Evolutionary conservation across 2,797 vertebrate genomes (phyloP).

Genomic region (Myotis findleyi): DNA sequence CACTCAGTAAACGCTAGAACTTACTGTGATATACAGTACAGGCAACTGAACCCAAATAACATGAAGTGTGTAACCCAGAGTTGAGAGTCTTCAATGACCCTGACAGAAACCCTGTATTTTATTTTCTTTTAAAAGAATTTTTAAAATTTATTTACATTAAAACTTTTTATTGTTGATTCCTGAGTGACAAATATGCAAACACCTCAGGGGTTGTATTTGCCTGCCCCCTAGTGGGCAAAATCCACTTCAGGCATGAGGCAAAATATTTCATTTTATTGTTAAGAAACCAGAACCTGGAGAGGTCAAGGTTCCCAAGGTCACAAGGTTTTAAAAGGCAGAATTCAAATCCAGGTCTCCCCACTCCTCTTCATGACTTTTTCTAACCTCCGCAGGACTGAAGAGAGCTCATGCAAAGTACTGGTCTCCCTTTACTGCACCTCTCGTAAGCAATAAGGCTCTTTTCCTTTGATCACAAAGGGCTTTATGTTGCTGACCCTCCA

Average conservation of each 20-base stretch:
- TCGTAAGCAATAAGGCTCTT: not conserved
- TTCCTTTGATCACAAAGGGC: not conserved
- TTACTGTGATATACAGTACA: not conserved
- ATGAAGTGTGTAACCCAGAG: not conserved
- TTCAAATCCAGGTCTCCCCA: not conserved
- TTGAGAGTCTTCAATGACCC: not conserved
- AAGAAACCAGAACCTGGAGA: not conserved
- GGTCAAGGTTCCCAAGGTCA: not conserved
- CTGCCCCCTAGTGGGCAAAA: slow-evolving; percentile 70
- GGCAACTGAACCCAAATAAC: not conserved
- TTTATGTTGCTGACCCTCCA: not conserved
- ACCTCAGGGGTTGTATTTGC: slow-evolving; percentile 40
- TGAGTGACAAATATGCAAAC: accelerated
- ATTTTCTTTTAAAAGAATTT: not conserved
- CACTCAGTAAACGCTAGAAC: not conserved
- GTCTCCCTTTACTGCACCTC: not conserved
- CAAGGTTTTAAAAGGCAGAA: not conserved
- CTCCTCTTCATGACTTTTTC: not conserved
- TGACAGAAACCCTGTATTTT: not conserved
- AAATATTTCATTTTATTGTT: not conserved
- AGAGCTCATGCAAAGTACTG: not conserved
- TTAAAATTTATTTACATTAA: not conserved
- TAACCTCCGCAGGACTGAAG: not conserved
- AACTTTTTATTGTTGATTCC: not conserved
- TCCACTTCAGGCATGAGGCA: not conserved